phyloP scores from a whole-genome alignment of 2,797 vertebrate species.

The Limosa lapponica region DNA sequence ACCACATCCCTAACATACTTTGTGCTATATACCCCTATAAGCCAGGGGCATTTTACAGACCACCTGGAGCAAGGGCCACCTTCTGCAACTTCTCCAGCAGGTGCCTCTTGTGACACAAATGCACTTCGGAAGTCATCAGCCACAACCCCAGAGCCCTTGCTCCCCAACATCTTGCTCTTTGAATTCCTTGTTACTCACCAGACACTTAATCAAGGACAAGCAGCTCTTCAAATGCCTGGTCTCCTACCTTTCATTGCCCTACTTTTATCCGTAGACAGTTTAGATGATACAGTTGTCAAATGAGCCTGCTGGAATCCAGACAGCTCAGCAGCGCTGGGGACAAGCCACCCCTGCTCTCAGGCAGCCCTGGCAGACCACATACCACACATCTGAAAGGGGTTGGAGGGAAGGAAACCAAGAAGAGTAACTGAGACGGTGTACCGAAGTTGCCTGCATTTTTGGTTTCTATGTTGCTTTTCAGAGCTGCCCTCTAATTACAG shows the following conservation, averaged over 20 bases:
- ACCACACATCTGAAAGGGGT: neutral
- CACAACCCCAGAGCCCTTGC: neutral
- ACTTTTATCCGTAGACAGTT: neutral
- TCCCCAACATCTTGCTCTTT: neutral
- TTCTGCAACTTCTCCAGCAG: neutral
- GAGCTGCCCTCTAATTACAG: neutral
- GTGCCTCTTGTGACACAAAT: neutral
- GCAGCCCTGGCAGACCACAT: neutral
- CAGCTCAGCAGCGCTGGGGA: neutral
- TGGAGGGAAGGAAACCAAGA: neutral
- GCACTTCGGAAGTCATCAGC: neutral
- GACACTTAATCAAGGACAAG: neutral
- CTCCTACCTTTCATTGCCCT: neutral
- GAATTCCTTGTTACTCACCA: neutral
- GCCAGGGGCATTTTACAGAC: neutral
- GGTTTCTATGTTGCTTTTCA: neutral
- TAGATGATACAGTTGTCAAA: neutral
- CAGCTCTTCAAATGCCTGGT: neutral
- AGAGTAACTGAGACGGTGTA: neutral
- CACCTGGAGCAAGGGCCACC: neutral
- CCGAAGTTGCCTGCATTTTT: neutral
- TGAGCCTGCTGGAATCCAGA: neutral
- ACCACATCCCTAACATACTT: neutral
- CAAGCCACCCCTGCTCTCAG: neutral
- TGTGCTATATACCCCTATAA: neutral